Conservation (phyloP, 2,797 vertebrate species). For the Ctenopoma multispine region DNA sequence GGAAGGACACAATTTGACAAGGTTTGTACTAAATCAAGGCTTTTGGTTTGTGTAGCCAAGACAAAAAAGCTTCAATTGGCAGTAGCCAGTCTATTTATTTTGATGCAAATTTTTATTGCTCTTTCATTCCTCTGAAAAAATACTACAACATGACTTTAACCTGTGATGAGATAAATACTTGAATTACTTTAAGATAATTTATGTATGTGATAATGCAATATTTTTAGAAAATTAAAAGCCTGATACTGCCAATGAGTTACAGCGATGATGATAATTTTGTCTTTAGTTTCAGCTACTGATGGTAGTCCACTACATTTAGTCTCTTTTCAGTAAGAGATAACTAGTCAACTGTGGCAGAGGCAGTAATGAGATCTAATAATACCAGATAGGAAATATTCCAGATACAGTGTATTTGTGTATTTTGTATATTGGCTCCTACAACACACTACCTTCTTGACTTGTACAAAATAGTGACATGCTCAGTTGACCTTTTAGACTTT, state of each 20-base stretch:
- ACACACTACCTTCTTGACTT: background rate
- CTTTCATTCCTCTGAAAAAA: no score
- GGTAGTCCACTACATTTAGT: background rate
- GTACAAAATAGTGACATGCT: background rate
- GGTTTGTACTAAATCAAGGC: background rate
- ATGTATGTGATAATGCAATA: no score
- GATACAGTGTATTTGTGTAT: background rate
- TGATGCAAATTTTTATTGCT: no score
- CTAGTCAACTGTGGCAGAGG: background rate
- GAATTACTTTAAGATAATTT: no score
- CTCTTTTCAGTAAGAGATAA: background rate
- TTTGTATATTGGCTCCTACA: no score
- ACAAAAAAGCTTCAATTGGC: no score
- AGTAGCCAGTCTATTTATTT: no score
- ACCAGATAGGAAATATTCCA: background rate
- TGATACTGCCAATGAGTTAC: background rate
- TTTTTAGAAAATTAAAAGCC: no score
- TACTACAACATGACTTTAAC: no score
- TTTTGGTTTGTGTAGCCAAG: background rate
- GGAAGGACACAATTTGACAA: no score
- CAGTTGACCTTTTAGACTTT: constrained; percentile 1
- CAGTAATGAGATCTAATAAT: background rate
- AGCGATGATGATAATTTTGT: background rate
- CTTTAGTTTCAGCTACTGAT: background rate
- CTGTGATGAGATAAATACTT: no score